Evolutionary conservation across 2,888 invertebrate species (phyloP).

Genomic region (Lobophora halterata): DNA sequence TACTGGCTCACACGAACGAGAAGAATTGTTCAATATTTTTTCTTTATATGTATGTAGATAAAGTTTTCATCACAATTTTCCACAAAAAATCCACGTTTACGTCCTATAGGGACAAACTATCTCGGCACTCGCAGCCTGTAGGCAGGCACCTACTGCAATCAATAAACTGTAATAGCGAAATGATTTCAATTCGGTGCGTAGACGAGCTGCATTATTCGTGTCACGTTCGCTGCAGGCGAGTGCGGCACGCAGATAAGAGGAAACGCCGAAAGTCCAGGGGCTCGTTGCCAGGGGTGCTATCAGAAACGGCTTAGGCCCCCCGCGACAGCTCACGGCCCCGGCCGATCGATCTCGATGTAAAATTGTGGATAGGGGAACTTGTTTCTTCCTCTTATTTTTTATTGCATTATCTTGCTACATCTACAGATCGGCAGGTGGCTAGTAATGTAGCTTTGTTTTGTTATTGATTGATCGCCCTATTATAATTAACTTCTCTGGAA

Average conservation of each 20-base stretch:
- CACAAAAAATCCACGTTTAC: too few relatives aligned
- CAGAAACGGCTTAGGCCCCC: slow-evolving; percentile 78
- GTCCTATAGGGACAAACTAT: slow-evolving; percentile 1
- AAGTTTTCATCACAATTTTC: too few relatives aligned
- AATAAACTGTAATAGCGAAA: slow-evolving; percentile 63
- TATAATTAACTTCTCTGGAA: slow-evolving; percentile 10
- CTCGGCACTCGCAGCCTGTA: background rate
- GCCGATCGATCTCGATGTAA: slow-evolving; percentile 78
- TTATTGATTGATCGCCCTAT: slow-evolving; percentile 25
- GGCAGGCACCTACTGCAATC: slow-evolving; percentile 35
- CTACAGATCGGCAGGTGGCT: slow-evolving; percentile 36
- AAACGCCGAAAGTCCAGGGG: slow-evolving; percentile 55
- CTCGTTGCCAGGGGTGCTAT: slow-evolving; percentile 66
- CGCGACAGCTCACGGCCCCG: slow-evolving; percentile 42
- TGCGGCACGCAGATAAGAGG: slow-evolving; percentile 73
- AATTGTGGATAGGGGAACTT: slow-evolving; percentile 66
- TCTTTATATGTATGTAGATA: too few relatives aligned
- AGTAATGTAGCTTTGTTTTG: slow-evolving; percentile 25
- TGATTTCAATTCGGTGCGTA: slow-evolving; percentile 68
- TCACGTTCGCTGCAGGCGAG: slow-evolving; percentile 69
- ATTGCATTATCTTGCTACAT: slow-evolving; percentile 51
- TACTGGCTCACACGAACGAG: too few relatives aligned
- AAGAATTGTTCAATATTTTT: too few relatives aligned
- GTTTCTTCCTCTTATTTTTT: slow-evolving; percentile 65
- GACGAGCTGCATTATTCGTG: slow-evolving; percentile 68